A percentile compares a stretch with the other conserved stretches of the same genome.
phyloP scores from a whole-genome alignment of 2,888 invertebrate genomes.

The Chalcis sispes region DNA sequence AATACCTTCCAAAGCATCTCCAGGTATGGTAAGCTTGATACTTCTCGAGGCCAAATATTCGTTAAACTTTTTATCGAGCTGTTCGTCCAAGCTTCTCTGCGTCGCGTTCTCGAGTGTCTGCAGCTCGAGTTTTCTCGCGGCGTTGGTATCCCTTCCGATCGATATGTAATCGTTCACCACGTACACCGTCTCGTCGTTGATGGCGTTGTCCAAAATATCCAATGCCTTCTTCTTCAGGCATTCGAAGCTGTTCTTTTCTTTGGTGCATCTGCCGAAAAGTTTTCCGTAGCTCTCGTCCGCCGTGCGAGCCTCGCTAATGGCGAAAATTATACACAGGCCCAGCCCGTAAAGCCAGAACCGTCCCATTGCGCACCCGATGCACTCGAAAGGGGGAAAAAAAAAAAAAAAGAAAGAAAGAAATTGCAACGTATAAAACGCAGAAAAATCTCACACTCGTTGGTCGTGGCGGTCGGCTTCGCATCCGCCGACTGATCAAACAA shows the following conservation, averaged over 20 bases:
- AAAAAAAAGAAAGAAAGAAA: not conserved
- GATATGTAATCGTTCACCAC: slow-evolving; percentile 72
- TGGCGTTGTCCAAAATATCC: slow-evolving; percentile 70
- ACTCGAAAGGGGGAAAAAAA: not conserved
- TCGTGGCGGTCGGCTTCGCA: slow-evolving; percentile 47
- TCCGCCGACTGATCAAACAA: slow-evolving; percentile 62
- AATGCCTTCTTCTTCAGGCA: slow-evolving; percentile 71
- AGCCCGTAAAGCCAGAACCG: slow-evolving; percentile 59
- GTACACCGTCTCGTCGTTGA: slow-evolving; percentile 71
- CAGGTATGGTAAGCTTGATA: slow-evolving; percentile 72
- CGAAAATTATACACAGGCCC: slow-evolving; percentile 56
- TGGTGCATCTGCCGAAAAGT: slow-evolving; percentile 70
- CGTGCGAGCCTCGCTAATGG: slow-evolving; percentile 3
- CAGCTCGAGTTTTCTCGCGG: slow-evolving; percentile 56
- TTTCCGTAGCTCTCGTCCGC: slow-evolving; percentile 67
- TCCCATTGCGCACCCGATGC: slow-evolving; percentile 55
- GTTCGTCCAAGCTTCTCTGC: slow-evolving; percentile 68
- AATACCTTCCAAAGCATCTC: slow-evolving; percentile 73
- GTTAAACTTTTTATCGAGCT: slow-evolving; percentile 71
- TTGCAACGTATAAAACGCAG: not conserved
- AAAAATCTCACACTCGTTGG: slow-evolving; percentile 28
- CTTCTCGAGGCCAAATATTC: slow-evolving; percentile 72
- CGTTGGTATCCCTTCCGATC: slow-evolving; percentile 66
- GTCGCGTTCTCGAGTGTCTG: slow-evolving; percentile 60
- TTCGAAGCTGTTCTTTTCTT: slow-evolving; percentile 72